Percentiles rank a stretch among this genome's conserved stretches.
Conservation (phyloP, 2,797 vertebrate species). For the Hydrocynus forskahlii region DNA sequence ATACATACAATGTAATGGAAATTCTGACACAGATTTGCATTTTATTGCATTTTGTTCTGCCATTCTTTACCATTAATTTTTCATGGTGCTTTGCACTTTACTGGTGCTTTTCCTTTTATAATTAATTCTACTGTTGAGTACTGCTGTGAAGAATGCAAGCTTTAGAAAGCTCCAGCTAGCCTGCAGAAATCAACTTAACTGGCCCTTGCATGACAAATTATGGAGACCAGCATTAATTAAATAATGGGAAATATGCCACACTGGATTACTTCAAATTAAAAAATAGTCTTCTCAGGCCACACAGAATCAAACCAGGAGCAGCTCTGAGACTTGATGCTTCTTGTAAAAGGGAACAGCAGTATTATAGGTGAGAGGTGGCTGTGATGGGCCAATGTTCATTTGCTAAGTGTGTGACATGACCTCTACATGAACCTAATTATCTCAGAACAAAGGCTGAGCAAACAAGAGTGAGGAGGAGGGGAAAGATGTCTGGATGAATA, state of each 20-base stretch:
- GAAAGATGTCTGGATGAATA: constrained; percentile 15
- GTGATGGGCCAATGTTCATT: constrained; percentile 29
- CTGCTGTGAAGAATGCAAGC: neutral
- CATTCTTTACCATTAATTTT: neutral
- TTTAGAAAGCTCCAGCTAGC: neutral
- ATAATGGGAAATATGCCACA: neutral
- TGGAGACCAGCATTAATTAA: neutral
- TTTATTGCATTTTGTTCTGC: neutral
- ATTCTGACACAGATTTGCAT: neutral
- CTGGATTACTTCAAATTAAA: neutral
- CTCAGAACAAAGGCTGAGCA: constrained; percentile 27
- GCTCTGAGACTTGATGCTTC: neutral
- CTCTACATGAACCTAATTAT: constrained; percentile 49
- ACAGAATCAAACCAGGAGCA: neutral
- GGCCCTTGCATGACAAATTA: neutral
- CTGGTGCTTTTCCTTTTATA: neutral
- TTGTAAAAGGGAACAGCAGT: constrained; percentile 15
- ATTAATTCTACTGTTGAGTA: neutral
- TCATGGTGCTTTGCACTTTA: neutral
- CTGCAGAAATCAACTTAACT: constrained; percentile 2
- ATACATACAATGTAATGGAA: neutral
- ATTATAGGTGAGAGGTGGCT: constrained; percentile 13
- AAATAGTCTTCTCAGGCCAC: neutral
- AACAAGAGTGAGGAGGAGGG: neutral
- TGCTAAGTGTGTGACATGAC: constrained; percentile 50